Evolutionary conservation across 2,113 vertebrate genomes (phyloP).

Genomic region (Actenoides hombroni): DNA sequence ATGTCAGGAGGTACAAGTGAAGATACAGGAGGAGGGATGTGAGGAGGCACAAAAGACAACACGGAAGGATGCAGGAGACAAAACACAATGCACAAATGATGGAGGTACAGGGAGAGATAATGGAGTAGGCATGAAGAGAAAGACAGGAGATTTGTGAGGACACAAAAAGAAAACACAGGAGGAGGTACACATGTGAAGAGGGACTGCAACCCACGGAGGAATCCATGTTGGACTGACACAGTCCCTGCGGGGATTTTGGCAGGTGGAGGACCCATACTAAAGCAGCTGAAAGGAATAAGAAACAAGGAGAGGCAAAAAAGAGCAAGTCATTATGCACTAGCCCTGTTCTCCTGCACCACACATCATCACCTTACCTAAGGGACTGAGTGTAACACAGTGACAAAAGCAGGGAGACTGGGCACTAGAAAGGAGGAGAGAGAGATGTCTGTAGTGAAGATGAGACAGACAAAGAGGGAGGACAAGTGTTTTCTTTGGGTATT

Average conservation of each 20-base stretch:
- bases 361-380: not conserved
- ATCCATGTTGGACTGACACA: not conserved
- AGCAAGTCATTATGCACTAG: not conserved
- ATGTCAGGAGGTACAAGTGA: not conserved
- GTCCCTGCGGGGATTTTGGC: accelerated
- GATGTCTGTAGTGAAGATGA: not conserved
- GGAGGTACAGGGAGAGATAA: not conserved
- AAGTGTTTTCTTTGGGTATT: not conserved
- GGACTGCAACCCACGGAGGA: not conserved
- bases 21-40: not conserved
- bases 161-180: not conserved
- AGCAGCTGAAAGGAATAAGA: not conserved
- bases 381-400: not conserved
- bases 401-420: not conserved
- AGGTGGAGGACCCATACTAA: not conserved
- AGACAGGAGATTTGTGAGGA: not conserved
- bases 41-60: not conserved
- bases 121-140: not conserved
- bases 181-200: not conserved
- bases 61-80: not conserved
- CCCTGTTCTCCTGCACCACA: not conserved
- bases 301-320: not conserved
- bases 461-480: not conserved
- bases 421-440: not conserved
- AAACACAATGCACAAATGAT: not conserved